Conservation (phyloP, 1,140 invertebrate genomes). For the Solen grandis region DNA sequence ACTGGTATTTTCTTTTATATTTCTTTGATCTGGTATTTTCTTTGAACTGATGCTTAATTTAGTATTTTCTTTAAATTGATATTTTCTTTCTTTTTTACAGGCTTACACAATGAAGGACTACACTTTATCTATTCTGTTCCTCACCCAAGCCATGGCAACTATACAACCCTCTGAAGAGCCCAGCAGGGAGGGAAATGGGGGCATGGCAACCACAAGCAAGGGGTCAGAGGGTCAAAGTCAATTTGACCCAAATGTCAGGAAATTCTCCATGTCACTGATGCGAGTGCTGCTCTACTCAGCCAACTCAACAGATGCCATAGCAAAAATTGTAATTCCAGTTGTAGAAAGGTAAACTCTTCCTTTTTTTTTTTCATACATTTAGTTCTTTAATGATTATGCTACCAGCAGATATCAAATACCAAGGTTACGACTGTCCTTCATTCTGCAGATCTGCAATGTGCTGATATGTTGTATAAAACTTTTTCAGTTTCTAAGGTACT, state of each 20-base stretch:
- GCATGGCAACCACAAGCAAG: not conserved
- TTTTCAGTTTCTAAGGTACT: too few relatives aligned
- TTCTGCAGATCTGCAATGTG: too few relatives aligned
- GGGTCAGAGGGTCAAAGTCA: constrained; percentile 9
- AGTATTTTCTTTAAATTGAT: too few relatives aligned
- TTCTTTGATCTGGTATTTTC: too few relatives aligned
- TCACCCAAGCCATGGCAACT: constrained; percentile 67
- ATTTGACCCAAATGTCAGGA: constrained; percentile 25
- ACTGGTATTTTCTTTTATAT: too few relatives aligned
- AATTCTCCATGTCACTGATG: constrained; percentile 44
- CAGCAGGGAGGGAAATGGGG: not conserved
- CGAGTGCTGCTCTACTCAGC: constrained; percentile 48
- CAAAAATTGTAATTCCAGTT: not conserved
- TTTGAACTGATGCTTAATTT: too few relatives aligned
- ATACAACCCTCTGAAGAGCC: constrained; percentile 13
- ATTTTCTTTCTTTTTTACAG: constrained; percentile 59
- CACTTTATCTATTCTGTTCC: constrained; percentile 74
- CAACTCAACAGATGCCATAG: not conserved
- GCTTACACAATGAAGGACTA: constrained; percentile 77
- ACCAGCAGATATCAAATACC: too few relatives aligned
- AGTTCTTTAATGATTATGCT: too few relatives aligned
- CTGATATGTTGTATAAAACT: too few relatives aligned
- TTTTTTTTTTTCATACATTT: not conserved
- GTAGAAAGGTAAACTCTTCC: not conserved
- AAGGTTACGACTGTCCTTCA: too few relatives aligned